Evolutionary conservation across 2,888 invertebrate genomes (phyloP).

Genomic region (Eupithecia subfuscata): DNA sequence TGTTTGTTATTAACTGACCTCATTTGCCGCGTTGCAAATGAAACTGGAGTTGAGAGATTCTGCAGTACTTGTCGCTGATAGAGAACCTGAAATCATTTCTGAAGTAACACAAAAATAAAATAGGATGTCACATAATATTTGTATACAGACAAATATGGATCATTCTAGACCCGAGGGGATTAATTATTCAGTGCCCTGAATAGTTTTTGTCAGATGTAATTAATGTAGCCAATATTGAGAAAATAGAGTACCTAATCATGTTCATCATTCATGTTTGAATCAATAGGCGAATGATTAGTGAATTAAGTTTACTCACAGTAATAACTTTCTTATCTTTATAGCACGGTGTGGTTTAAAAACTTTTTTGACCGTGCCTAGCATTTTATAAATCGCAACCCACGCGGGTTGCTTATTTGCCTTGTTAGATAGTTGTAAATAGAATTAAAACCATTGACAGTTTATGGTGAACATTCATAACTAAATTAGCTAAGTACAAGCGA

Average conservation of each 20-base stretch:
- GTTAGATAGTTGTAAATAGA: no score
- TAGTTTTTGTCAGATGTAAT: no score
- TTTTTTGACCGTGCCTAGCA: conserved; percentile 59
- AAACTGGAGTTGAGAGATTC: conserved; percentile 94
- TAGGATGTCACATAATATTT: neutral
- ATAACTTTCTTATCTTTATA: conserved; percentile 59
- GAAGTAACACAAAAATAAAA: neutral
- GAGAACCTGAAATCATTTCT: conserved; percentile 81
- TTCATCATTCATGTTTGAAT: neutral
- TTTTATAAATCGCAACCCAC: conserved; percentile 36
- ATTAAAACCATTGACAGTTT: conserved; percentile 3
- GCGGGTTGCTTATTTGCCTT: neutral
- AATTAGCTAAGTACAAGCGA: conserved; percentile 16
- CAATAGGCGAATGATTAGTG: neutral
- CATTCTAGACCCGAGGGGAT: neutral
- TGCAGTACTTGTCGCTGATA: conserved; percentile 93
- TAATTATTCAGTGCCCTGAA: neutral
- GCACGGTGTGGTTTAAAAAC: conserved; percentile 60
- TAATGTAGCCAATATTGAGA: no score
- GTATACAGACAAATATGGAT: neutral
- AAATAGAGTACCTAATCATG: no score
- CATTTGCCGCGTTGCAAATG: conserved; percentile 92
- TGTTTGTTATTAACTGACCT: conserved; percentile 73
- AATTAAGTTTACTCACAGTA: conserved; percentile 50
- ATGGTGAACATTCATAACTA: conserved; percentile 16